Evolutionary conservation across 2,797 vertebrate genomes (phyloP).

Genomic region (Xiphorhynchus erythropygius): DNA sequence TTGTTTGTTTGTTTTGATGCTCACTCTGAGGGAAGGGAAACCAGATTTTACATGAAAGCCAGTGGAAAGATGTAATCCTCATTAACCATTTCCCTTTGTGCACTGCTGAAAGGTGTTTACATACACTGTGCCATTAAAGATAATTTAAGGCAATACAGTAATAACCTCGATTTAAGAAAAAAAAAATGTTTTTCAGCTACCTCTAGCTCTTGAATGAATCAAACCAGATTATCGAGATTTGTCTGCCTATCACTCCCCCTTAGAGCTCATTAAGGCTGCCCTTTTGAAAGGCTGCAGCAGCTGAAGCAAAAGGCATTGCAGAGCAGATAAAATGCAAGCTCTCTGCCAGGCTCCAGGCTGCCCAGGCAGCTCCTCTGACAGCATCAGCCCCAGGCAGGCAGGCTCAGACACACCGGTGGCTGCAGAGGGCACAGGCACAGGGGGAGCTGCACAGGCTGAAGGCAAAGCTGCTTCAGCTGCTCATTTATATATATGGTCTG

Average conservation of each 20-base stretch:
- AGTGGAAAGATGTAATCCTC: neutral
- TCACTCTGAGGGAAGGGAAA: neutral
- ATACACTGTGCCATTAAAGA: neutral
- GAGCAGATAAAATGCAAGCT: neutral
- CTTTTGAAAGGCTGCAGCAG: slow-evolving; percentile 1
- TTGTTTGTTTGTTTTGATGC: neutral
- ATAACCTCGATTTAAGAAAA: neutral
- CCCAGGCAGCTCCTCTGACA: neutral
- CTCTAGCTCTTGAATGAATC: neutral
- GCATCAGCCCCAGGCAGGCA: neutral
- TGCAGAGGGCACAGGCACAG: neutral
- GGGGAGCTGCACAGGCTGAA: neutral
- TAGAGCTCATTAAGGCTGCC: neutral
- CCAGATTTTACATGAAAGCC: neutral
- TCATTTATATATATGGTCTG: accelerated
- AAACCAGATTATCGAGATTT: neutral
- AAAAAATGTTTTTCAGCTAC: neutral
- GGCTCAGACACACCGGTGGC: neutral
- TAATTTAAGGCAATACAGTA: neutral
- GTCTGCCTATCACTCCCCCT: neutral
- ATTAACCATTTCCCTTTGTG: neutral
- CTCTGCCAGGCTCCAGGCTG: neutral
- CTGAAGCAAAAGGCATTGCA: neutral
- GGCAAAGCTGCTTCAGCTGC: neutral
- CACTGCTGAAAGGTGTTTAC: neutral